Percentiles rank a stretch among this genome's conserved stretches.
phyloP scores from a whole-genome alignment of 1,140 invertebrate species.

The Pantala flavescens region DNA sequence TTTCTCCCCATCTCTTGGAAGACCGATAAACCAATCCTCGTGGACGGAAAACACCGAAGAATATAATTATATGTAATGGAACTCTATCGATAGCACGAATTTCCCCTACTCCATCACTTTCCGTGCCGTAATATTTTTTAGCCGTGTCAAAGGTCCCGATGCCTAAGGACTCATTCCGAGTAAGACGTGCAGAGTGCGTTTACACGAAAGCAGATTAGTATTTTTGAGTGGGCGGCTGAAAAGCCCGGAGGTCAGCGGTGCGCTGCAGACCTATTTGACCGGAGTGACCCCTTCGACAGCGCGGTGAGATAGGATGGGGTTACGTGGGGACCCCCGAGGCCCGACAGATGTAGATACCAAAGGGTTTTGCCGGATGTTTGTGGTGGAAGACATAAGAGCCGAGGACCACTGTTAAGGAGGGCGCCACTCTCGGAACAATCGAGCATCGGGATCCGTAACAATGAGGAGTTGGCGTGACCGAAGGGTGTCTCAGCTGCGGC shows the following conservation, averaged over 20 bases:
- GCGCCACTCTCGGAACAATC: background rate
- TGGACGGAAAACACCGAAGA: too few species aligned
- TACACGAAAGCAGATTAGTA: too few species aligned
- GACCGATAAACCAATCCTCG: too few species aligned
- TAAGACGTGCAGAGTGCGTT: too few species aligned
- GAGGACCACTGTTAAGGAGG: background rate
- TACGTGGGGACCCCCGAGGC: background rate
- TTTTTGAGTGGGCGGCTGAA: too few species aligned
- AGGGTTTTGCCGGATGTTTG: slow-evolving; percentile 4
- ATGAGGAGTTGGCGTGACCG: background rate
- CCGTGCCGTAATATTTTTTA: too few species aligned
- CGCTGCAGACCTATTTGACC: background rate
- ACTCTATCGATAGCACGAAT: too few species aligned
- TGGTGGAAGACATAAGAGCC: background rate
- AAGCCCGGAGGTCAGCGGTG: background rate
- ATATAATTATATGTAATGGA: too few species aligned
- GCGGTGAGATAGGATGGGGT: background rate
- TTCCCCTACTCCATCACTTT: too few species aligned
- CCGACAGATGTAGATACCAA: slow-evolving; percentile 3
- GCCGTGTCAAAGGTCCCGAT: too few species aligned
- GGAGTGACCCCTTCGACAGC: background rate
- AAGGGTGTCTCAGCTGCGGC: background rate
- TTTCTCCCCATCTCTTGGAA: too few species aligned
- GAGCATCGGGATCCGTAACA: background rate
- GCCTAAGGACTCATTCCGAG: too few species aligned